Percentiles rank a stretch among this genome's conserved stretches.
Evolutionary conservation across 2,888 invertebrate genomes (phyloP).

Genomic region (Meta bourneti): DNA sequence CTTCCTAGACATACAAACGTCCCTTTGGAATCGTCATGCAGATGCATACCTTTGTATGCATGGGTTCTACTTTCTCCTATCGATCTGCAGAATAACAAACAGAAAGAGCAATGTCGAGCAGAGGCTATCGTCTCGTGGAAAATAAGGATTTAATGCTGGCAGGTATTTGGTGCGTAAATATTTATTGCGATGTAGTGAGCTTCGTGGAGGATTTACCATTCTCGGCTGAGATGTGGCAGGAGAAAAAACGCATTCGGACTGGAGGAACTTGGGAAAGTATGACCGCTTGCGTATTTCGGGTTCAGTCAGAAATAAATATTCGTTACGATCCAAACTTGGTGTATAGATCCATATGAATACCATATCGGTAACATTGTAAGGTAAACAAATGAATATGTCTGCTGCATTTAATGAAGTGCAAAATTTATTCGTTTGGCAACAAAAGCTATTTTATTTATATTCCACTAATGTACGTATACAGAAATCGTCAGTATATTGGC

Average conservation of each 20-base stretch:
- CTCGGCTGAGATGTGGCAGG: neutral
- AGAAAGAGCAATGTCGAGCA: neutral
- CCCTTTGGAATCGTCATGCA: neutral
- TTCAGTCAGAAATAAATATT: too few species aligned
- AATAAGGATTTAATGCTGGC: conserved; percentile 30
- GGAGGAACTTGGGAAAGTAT: neutral
- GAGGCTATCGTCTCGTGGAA: conserved; percentile 5
- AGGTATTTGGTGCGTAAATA: conserved; percentile 45
- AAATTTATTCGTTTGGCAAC: too few species aligned
- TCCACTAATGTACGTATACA: too few species aligned
- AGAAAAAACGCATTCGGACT: neutral
- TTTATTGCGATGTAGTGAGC: conserved; percentile 29
- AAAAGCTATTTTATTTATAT: too few species aligned
- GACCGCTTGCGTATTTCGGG: neutral
- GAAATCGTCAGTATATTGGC: too few species aligned
- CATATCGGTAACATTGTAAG: too few species aligned
- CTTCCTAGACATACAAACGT: neutral
- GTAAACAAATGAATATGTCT: too few species aligned
- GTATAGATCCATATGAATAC: too few species aligned
- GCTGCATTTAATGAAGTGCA: too few species aligned
- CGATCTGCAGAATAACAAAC: conserved; percentile 16
- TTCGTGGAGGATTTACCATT: neutral
- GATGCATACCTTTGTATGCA: neutral
- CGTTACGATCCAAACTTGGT: too few species aligned
- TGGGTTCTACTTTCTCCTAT: conserved; percentile 11